Conservation (phyloP, 2,888 invertebrate species). For the Cistogaster globosa region DNA sequence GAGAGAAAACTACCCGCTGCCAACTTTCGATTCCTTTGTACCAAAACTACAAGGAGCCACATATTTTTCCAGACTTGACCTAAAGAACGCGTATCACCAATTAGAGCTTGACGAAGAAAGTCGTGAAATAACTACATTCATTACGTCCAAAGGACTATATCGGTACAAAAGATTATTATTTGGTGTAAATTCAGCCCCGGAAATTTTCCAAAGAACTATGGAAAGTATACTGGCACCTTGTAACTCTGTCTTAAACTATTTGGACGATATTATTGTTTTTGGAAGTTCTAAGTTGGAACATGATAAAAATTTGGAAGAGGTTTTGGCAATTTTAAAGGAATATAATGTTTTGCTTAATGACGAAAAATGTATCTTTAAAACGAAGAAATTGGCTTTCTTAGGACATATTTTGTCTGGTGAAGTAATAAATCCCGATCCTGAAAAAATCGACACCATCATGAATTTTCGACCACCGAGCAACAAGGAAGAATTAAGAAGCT, state of each 20-base stretch:
- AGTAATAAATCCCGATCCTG: slow-evolving; percentile 19
- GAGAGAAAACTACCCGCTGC: neutral
- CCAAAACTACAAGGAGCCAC: too few species aligned
- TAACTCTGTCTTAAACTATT: neutral
- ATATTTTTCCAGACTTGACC: too few species aligned
- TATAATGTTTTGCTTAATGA: too few species aligned
- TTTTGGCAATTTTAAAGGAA: too few species aligned
- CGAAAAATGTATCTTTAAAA: too few species aligned
- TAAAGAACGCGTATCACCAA: too few species aligned
- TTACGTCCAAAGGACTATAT: too few species aligned
- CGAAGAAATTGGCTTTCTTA: neutral
- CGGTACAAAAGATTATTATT: neutral
- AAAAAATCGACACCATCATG: neutral
- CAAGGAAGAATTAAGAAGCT: slow-evolving; percentile 31
- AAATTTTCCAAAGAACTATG: neutral
- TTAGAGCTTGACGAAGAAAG: neutral
- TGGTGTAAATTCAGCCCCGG: neutral
- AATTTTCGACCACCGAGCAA: neutral
- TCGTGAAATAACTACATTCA: neutral
- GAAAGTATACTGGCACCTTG: neutral
- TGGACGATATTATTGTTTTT: neutral
- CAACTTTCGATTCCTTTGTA: neutral
- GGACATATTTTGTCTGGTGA: neutral
- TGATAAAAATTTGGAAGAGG: neutral
- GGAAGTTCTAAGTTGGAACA: neutral